Evolutionary conservation across 1,140 invertebrate species (phyloP).

Genomic region (Tetragnatha versicolor): DNA sequence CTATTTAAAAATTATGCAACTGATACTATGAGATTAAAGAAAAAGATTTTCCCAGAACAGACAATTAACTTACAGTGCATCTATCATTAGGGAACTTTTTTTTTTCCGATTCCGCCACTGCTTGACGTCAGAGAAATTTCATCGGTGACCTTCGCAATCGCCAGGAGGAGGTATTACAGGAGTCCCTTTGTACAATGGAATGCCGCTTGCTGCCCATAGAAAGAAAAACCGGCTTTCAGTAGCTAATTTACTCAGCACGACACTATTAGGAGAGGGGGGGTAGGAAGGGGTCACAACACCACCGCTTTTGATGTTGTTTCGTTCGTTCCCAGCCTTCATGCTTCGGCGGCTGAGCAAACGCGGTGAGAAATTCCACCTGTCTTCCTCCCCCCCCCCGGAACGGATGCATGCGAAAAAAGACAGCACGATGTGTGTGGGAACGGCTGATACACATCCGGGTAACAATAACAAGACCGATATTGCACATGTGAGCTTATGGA

Average conservation of each 20-base stretch:
- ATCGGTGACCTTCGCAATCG: constrained; percentile 43
- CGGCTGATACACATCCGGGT: too few relatives aligned
- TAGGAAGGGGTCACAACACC: constrained; percentile 1
- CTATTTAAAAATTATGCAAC: too few relatives aligned
- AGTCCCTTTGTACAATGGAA: constrained; percentile 24
- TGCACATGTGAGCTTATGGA: too few relatives aligned
- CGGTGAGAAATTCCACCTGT: constrained; percentile 17
- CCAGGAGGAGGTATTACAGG: constrained; percentile 40
- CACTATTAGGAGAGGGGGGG: constrained; percentile 1
- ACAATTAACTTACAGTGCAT: constrained; percentile 23
- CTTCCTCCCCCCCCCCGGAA: too few relatives aligned
- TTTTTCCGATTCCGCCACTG: not conserved
- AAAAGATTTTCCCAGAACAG: constrained; percentile 18
- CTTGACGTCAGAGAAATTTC: constrained; percentile 37
- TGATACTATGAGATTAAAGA: too few relatives aligned
- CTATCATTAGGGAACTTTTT: constrained; percentile 20
- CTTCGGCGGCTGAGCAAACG: constrained; percentile 23
- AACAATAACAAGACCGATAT: too few relatives aligned
- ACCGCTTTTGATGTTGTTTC: constrained; percentile 2
- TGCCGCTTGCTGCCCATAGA: constrained; percentile 36
- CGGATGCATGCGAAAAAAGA: too few relatives aligned
- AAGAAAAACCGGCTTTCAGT: constrained; percentile 54
- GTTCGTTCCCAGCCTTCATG: constrained; percentile 36
- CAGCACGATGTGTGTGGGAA: too few relatives aligned
- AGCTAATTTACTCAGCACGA: constrained; percentile 46